Conservation (phyloP, 2,797 vertebrate genomes). For the Benthosema pterotum region DNA sequence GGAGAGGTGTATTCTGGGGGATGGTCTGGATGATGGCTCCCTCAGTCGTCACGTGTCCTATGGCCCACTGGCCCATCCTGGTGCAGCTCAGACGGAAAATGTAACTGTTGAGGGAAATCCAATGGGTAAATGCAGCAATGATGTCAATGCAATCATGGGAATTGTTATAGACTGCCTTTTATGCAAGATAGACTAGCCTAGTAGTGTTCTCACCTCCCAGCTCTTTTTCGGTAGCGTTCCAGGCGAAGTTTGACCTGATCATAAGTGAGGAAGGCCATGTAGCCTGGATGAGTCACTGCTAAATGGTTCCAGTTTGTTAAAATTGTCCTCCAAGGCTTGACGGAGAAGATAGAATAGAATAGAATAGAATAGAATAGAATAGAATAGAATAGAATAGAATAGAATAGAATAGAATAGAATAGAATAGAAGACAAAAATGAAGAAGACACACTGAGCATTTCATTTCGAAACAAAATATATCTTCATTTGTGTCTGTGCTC, state of each 20-base stretch:
- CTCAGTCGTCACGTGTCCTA: slow-evolving; percentile 83
- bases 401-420: not conserved
- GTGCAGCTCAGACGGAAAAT: slow-evolving; percentile 91
- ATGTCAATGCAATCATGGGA: too few species aligned
- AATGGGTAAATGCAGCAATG: not conserved
- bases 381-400: not conserved
- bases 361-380: not conserved
- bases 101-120: slow-evolving; percentile 72
- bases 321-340: slow-evolving; percentile 85
- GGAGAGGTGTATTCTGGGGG: slow-evolving; percentile 82
- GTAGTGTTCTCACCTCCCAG: slow-evolving; percentile 81
- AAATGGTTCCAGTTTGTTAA: slow-evolving; percentile 89
- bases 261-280: slow-evolving; percentile 93
- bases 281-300: slow-evolving; percentile 88
- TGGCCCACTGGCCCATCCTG: slow-evolving; percentile 89
- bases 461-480: not conserved
- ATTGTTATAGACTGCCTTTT: too few species aligned
- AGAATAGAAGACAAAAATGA: not conserved
- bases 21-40: slow-evolving; percentile 87
- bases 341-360: not conserved
- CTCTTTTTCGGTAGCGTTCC: slow-evolving; percentile 78
- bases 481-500: not conserved
- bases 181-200: too few species aligned
- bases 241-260: slow-evolving; percentile 84
- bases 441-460: not conserved